Evolutionary conservation across 92 coral and sea anemone genomes (phyloP).

Genomic region (Isaurus tuberculatus): DNA sequence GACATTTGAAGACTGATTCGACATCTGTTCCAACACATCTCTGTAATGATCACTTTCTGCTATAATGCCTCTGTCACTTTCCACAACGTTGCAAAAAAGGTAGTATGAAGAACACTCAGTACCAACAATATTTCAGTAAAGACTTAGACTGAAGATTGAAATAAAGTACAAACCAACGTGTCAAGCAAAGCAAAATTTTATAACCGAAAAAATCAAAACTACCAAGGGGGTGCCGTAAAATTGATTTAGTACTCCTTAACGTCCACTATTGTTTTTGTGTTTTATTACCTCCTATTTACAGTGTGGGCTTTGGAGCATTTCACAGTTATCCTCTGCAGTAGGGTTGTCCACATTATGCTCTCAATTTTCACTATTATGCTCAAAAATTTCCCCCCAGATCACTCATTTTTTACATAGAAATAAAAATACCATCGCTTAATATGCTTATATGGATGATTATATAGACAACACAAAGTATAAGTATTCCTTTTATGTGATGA

Average conservation of each 20-base stretch:
- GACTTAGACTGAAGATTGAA: not conserved
- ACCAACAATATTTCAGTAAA: slow-evolving; percentile 15
- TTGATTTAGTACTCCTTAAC: slow-evolving; percentile 1
- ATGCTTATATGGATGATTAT: slow-evolving; percentile 51
- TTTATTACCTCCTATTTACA: not conserved
- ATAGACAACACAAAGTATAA: slow-evolving; percentile 46
- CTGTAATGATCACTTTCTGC: not conserved
- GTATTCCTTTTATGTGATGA: slow-evolving; percentile 48
- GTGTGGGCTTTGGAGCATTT: not conserved
- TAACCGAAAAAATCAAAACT: no score
- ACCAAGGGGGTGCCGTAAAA: no score
- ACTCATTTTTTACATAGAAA: slow-evolving; percentile 45
- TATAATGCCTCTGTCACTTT: not conserved
- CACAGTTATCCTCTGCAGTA: not conserved
- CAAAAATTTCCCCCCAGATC: slow-evolving; percentile 30
- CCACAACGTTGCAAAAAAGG: slow-evolving; percentile 4
- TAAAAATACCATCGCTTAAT: slow-evolving; percentile 43
- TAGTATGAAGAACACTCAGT: not conserved
- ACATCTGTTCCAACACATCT: not conserved
- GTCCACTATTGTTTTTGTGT: slow-evolving; percentile 2
- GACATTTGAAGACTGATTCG: slow-evolving; percentile 6
- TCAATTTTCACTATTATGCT: slow-evolving; percentile 28
- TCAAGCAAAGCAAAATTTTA: not conserved
- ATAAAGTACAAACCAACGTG: not conserved
- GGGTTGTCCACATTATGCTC: slow-evolving; percentile 48